Conservation (phyloP, 2,797 vertebrate genomes). For the Cyprinodon diabolis region DNA sequence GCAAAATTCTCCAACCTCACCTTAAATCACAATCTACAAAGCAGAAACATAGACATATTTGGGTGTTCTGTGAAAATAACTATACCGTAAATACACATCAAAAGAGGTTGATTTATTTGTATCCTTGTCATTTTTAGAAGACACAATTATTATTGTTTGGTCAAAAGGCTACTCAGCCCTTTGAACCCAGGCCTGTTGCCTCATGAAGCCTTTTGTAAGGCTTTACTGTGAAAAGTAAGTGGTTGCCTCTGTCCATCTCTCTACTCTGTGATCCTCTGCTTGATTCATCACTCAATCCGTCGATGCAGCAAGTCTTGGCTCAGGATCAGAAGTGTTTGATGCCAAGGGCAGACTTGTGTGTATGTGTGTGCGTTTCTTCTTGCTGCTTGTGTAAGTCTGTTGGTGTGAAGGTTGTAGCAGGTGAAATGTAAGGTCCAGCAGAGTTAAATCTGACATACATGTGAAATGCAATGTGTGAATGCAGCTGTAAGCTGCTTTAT, state of each 20-base stretch:
- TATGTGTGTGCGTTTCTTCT: neutral
- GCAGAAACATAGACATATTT: neutral
- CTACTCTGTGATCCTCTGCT: constrained; percentile 55
- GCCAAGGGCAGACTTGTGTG: constrained; percentile 43
- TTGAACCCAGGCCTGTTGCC: neutral
- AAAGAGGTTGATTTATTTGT: neutral
- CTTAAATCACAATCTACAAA: neutral
- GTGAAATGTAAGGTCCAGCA: constrained; percentile 9
- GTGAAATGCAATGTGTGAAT: constrained; percentile 11
- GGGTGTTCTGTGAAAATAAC: neutral
- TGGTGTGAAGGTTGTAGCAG: constrained; percentile 29
- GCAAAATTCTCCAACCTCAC: neutral
- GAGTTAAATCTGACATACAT: constrained; percentile 32
- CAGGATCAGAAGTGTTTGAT: constrained; percentile 56
- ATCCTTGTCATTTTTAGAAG: constrained; percentile 15
- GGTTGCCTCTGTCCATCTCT: constrained; percentile 42
- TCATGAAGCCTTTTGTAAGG: constrained; percentile 25
- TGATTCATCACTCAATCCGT: constrained; percentile 60
- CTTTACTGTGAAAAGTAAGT: constrained; percentile 35
- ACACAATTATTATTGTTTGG: constrained; percentile 27
- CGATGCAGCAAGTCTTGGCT: constrained; percentile 57
- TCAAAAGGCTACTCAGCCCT: constrained; percentile 17
- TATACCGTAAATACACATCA: neutral
- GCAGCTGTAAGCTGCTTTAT: constrained; percentile 9
- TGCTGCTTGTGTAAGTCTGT: constrained; percentile 12